A percentile compares a stretch with the other conserved stretches of the same genome.
These are phyloP conservation scores for Tylochromis polylepis DNA, from an alignment of 2,113 vertebrate genomes.

Conservation along the genomic window DNA sequence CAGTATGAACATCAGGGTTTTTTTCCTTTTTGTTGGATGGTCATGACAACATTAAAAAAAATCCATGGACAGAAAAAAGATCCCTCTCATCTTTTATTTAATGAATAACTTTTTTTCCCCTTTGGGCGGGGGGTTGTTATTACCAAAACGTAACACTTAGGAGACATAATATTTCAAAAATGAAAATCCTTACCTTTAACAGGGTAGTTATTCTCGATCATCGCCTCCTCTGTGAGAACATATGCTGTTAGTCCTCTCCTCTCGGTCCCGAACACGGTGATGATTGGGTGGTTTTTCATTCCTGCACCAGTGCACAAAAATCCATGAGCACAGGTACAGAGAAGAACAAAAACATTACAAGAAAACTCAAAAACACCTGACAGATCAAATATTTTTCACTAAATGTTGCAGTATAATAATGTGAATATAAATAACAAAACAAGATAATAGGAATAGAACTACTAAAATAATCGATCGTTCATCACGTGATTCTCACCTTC, in stretches of 20 bases:
- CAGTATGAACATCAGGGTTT: neutral
- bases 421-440: neutral
- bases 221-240: slow-evolving; percentile 56
- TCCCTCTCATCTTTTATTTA: neutral
- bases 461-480: neutral
- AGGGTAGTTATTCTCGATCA: slow-evolving; percentile 60
- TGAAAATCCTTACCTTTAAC: slow-evolving; percentile 51
- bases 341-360: neutral
- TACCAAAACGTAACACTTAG: neutral
- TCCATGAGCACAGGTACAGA: neutral
- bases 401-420: neutral
- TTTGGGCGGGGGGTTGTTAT: neutral
- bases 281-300: slow-evolving; percentile 59
- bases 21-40: neutral
- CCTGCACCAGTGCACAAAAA: slow-evolving; percentile 9
- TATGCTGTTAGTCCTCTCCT: slow-evolving; percentile 55
- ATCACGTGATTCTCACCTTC: slow-evolving; percentile 20
- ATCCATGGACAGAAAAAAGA: neutral
- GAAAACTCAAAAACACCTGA: neutral
- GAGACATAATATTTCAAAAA: neutral
- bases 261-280: slow-evolving; percentile 53
- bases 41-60: neutral
- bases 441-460: neutral
- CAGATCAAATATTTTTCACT: neutral
- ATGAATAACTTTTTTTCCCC: neutral